phyloP scores from a whole-genome alignment of 2,113 vertebrate species.

The Nibea coibor region DNA sequence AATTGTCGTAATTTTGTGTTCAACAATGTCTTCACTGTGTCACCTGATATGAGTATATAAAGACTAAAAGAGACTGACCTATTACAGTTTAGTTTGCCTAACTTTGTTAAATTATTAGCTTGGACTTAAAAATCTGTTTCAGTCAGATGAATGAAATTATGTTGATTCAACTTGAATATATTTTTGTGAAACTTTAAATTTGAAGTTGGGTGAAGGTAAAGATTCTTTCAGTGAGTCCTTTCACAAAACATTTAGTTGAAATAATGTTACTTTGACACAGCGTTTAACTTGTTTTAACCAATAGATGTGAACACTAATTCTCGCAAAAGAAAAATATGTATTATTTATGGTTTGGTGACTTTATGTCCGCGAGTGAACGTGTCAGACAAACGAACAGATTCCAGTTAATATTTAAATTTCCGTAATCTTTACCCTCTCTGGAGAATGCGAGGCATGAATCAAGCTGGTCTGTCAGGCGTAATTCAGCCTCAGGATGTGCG shows the following conservation, averaged over 20 bases:
- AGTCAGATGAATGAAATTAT: background rate
- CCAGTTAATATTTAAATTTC: conserved; percentile 13
- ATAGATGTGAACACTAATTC: background rate
- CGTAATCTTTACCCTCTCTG: conserved; percentile 32
- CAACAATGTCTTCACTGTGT: background rate
- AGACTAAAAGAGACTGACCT: no score
- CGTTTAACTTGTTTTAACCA: background rate
- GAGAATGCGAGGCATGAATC: conserved; percentile 67
- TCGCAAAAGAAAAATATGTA: background rate
- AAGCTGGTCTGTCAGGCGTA: conserved; percentile 62
- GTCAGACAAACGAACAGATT: conserved; percentile 28
- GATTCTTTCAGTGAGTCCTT: background rate
- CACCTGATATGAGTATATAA: no score
- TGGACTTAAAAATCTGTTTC: background rate
- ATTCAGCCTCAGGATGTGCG: conserved; percentile 48
- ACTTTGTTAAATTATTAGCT: background rate
- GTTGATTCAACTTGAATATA: background rate
- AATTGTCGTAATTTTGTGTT: background rate
- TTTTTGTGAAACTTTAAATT: background rate
- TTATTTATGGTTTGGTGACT: background rate
- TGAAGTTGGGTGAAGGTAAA: background rate
- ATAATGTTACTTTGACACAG: background rate
- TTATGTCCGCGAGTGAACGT: background rate
- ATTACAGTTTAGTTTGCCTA: no score
- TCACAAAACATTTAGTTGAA: background rate